These are phyloP conservation scores for Microctenopoma steveboyesi DNA, from an alignment of 2,797 vertebrate species.

Conservation along the genomic window DNA sequence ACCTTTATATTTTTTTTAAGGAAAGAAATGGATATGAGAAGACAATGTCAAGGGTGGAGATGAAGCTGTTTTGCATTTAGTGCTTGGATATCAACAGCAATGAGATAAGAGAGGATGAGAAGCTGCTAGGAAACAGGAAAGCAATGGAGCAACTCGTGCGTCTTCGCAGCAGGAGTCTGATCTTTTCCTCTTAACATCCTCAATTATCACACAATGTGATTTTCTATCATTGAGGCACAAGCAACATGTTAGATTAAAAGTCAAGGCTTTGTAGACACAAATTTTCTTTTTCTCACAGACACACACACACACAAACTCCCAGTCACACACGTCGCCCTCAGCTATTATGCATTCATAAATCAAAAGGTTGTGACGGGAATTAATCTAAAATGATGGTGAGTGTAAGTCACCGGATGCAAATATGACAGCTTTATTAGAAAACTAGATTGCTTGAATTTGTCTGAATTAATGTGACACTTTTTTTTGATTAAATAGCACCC, in stretches of 20 bases:
- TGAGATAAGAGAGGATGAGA: constrained; percentile 53
- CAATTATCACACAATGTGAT: constrained; percentile 66
- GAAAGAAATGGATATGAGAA: constrained; percentile 13
- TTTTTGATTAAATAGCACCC: constrained; percentile 66
- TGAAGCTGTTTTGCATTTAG: constrained; percentile 12
- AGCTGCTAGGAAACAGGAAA: constrained; percentile 30
- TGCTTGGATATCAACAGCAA: constrained; percentile 35
- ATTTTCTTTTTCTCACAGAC: not conserved
- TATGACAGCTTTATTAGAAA: constrained; percentile 83
- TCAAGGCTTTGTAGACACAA: constrained; percentile 45
- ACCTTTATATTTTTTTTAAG: constrained; percentile 34
- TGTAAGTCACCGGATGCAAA: constrained; percentile 80
- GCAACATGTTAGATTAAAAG: constrained; percentile 71
- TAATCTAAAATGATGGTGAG: constrained; percentile 76
- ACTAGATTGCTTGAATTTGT: constrained; percentile 79
- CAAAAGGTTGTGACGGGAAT: constrained; percentile 77
- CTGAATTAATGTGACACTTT: constrained; percentile 81
- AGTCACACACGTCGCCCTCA: constrained; percentile 62
- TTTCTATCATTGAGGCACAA: constrained; percentile 46
- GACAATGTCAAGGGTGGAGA: constrained; percentile 35
- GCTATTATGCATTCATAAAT: constrained; percentile 79
- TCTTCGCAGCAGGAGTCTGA: constrained; percentile 38
- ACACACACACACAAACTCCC: constrained; percentile 13
- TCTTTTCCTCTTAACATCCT: constrained; percentile 56
- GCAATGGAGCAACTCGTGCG: constrained; percentile 37